These are phyloP conservation scores for Alloscopus bannaensis DNA, from an alignment of 2,888 invertebrate species.

Conservation along the genomic window DNA sequence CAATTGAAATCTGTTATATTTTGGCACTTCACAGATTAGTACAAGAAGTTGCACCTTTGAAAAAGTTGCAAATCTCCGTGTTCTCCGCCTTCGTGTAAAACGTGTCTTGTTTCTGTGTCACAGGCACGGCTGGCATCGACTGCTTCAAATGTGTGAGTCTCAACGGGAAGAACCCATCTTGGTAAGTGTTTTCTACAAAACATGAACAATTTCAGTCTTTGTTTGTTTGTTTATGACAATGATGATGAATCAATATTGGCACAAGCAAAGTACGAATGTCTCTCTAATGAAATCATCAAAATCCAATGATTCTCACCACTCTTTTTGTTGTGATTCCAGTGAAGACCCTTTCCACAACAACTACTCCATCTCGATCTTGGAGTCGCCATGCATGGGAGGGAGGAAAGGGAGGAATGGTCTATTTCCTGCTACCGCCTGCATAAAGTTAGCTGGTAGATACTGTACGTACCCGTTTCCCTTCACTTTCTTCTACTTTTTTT, in stretches of 20 bases:
- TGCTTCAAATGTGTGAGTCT: slow-evolving; percentile 94
- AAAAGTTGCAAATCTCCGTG: too few species aligned
- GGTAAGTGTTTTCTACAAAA: too few species aligned
- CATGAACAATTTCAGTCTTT: too few species aligned
- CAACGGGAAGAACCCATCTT: slow-evolving; percentile 77
- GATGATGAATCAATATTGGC: too few species aligned
- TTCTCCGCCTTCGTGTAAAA: too few species aligned
- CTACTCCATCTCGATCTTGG: slow-evolving; percentile 87
- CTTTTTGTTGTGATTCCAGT: slow-evolving; percentile 63
- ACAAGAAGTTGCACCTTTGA: too few species aligned
- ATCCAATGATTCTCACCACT: too few species aligned
- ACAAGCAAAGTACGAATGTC: too few species aligned
- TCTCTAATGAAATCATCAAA: too few species aligned
- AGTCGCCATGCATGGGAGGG: slow-evolving; percentile 95
- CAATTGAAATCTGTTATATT: too few species aligned
- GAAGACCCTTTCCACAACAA: slow-evolving; percentile 98
- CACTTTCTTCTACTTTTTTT: slow-evolving; percentile 1
- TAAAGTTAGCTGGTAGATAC: slow-evolving; percentile 94
- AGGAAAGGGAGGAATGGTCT: slow-evolving; percentile 93
- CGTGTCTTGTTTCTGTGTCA: slow-evolving; percentile 49
- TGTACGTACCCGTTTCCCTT: slow-evolving; percentile 74
- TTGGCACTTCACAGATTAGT: too few species aligned
- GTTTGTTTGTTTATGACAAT: slow-evolving; percentile 78
- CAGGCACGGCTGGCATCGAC: slow-evolving; percentile 82
- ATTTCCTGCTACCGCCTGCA: slow-evolving; percentile 97